Base-by-base conservation (phyloP, 2,113 vertebrate genomes). In the Chaetura pelagica region DNA sequence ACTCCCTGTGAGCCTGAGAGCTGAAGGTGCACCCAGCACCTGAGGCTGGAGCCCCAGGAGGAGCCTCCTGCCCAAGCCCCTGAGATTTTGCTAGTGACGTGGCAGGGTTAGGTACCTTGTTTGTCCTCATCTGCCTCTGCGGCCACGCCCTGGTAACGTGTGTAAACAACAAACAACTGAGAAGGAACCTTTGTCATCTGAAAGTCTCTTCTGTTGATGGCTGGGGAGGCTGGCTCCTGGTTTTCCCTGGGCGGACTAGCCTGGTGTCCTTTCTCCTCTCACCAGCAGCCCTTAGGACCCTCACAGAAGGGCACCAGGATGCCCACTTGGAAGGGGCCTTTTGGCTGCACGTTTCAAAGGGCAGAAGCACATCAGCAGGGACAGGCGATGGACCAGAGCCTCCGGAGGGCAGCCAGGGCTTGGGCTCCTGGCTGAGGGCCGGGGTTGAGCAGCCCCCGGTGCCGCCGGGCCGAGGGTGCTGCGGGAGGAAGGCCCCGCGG, bases 1-100 rank as follows among this genome's bases (percentile, higher is more conserved):
- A 7, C 52, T 12, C 1, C 3, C 4, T 3, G 9, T 18, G 38
- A n/a, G 44, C 4, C 19, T 3, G 27, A 29, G 10, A 11, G 21
- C 4, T 2, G 6, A 59, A 24, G 29, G 24, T 6, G 15, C 19
- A 35, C 22, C 10, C 4, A 15, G 6, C 3, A 26, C 24, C 59
- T 9, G 4, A 0, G 42, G 42, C 18, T 4, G 0, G 10, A n/a
- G 21, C 12, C 19, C 30, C 30, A 5, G 24, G 34, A 48, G 52
- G 6, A 10, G n/a, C 22, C 20, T 42, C 13, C 44, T 3, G 1
- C 29, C 19, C 5, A 3, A 9, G 19, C 7, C 52, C n/a, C 14
- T 4, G 4, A 23, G 49, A 30, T 49, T 20, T 6, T 20, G 20
- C 27, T 5, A 8, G 30, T 27, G 44, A 20, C 5, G 4, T 6